These are phyloP conservation scores for Drosophila virilis DNA, from an alignment of 1,140 invertebrate genomes.

Conservation along the genomic window DNA sequence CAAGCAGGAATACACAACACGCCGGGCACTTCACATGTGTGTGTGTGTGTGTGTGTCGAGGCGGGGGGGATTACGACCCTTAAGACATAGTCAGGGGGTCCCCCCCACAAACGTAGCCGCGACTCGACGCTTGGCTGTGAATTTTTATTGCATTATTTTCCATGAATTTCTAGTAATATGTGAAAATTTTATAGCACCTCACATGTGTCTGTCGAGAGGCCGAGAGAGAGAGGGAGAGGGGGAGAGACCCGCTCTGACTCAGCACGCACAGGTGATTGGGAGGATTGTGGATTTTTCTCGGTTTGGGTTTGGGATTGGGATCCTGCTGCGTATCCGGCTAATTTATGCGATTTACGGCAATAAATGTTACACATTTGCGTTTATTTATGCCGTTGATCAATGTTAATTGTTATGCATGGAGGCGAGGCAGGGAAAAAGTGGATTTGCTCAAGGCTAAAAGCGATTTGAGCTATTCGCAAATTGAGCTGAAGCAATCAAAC, in stretches of 20 bases:
- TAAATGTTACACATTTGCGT: conserved; percentile 2
- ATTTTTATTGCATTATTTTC: conserved; percentile 83
- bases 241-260: neutral
- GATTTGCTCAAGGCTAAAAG: neutral
- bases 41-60: conserved; percentile 4
- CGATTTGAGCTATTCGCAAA: neutral
- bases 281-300: neutral
- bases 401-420: conserved; percentile 25
- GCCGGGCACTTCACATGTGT: conserved; percentile 14
- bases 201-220: conserved; percentile 15
- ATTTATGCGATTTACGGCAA: conserved; percentile 60
- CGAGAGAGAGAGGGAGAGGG: no score
- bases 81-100: conserved; percentile 51
- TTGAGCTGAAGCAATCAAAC: no score
- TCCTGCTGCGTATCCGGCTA: conserved; percentile 28
- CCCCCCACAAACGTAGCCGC: conserved; percentile 9
- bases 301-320: no score
- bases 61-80: conserved; percentile 55
- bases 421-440: no score
- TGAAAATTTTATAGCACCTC: conserved; percentile 65
- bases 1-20: conserved; percentile 14
- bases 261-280: conserved; percentile 51
- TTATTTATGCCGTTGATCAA: conserved; percentile 41
- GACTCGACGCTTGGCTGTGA: conserved; percentile 63
- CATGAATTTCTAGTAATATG: conserved; percentile 82